Percentiles rank a stretch among this genome's conserved stretches.
Conservation (phyloP, 2,797 vertebrate genomes). For the Margarornis squamiger region DNA sequence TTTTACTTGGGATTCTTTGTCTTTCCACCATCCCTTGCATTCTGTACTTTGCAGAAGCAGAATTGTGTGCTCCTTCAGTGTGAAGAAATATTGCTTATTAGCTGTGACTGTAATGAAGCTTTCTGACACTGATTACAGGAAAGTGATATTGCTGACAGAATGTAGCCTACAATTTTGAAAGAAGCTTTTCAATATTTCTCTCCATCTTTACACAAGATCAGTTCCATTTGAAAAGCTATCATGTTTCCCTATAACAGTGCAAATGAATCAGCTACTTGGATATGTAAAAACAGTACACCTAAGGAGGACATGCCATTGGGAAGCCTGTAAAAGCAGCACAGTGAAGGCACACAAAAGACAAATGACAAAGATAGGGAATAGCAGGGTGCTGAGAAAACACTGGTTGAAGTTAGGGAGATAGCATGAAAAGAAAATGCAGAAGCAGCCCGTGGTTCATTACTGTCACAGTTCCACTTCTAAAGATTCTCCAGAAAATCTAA, state of each 20-base stretch:
- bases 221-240: not conserved
- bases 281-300: not conserved
- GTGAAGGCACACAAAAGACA: not conserved
- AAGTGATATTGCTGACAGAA: not conserved
- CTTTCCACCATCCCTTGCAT: not conserved
- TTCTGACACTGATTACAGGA: not conserved
- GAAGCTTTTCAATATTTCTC: not conserved
- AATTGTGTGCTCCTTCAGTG: not conserved
- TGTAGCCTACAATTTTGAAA: not conserved
- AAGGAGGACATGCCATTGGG: not conserved
- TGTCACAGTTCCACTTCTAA: not conserved
- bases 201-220: not conserved
- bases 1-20: not conserved
- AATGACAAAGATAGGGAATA: not conserved
- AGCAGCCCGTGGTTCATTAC: not conserved
- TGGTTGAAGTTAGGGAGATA: not conserved
- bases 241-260: not conserved
- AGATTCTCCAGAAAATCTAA: not conserved
- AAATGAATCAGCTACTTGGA: not conserved
- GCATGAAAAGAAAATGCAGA: not conserved
- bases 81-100: not conserved
- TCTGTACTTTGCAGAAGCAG: not conserved
- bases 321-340: not conserved
- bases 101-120: not conserved
- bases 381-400: not conserved